phyloP scores from a whole-genome alignment of 64 coral and sea anemone genomes.

The Acropora tenuis region DNA sequence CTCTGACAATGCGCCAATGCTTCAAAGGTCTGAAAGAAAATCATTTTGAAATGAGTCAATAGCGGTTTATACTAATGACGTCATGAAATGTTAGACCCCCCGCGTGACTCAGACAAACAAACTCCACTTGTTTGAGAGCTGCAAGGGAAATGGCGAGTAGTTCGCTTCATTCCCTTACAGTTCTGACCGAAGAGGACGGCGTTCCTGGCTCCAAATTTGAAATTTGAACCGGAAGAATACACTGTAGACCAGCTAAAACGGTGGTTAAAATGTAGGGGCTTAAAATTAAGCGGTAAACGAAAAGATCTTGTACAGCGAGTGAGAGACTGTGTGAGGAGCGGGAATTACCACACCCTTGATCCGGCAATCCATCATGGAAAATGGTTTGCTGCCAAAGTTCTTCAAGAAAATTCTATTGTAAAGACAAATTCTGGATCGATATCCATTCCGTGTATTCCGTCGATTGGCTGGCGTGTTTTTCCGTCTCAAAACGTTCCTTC shows the following conservation, averaged over 20 bases:
- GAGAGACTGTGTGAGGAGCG: not conserved
- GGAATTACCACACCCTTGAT: constrained; percentile 11
- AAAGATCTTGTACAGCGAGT: constrained; percentile 1
- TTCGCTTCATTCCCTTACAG: constrained; percentile 12
- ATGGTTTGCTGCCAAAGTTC: constrained; percentile 23
- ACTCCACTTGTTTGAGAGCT: not conserved
- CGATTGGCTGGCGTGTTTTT: too few species aligned
- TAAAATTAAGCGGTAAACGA: constrained; percentile 44
- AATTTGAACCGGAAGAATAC: constrained; percentile 31
- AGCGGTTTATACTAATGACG: constrained; percentile 30
- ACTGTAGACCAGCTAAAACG: constrained; percentile 46
- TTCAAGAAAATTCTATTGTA: not conserved
- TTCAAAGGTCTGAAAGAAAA: too few species aligned
- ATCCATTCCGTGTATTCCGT: not conserved
- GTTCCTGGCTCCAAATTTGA: constrained; percentile 44
- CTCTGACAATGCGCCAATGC: too few species aligned
- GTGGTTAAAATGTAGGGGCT: constrained; percentile 45
- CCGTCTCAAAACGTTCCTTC: too few species aligned
- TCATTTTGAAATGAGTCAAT: too few species aligned
- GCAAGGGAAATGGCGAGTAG: constrained; percentile 14
- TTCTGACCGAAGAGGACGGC: constrained; percentile 43
- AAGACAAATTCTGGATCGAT: not conserved
- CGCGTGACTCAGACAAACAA: constrained; percentile 24
- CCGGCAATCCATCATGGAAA: constrained; percentile 12
- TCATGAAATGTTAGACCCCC: constrained; percentile 30